These are phyloP conservation scores for Urocitellus parryii DNA, from an alignment of 2,113 vertebrate genomes.

Conservation along the genomic window DNA sequence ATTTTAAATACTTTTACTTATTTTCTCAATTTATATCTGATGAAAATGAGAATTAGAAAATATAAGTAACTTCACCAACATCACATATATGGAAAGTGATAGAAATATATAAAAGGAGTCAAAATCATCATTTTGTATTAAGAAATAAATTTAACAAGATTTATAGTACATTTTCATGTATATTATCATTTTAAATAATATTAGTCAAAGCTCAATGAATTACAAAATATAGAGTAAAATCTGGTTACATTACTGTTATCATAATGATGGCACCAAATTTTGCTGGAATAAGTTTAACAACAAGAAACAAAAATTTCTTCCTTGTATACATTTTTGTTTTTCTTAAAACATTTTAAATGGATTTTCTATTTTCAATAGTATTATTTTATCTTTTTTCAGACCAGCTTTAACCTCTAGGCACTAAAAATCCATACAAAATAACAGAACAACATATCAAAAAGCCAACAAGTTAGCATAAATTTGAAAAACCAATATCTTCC, in stretches of 20 bases:
- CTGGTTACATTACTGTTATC: not conserved
- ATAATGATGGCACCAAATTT: not conserved
- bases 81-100: not conserved
- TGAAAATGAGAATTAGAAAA: not conserved
- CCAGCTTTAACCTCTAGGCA: fast-evolving
- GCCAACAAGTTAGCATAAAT: not conserved
- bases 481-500: not conserved
- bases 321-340: not conserved
- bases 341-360: not conserved
- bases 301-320: not conserved
- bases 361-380: not conserved
- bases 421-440: not conserved
- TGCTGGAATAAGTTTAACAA: not conserved
- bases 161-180: not conserved
- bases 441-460: not conserved
- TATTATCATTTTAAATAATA: not conserved
- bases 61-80: not conserved
- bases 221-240: not conserved
- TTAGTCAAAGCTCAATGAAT: not conserved
- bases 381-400: not conserved
- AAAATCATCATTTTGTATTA: not conserved
- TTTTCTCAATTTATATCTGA: not conserved
- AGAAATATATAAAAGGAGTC: not conserved
- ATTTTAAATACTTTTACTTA: not conserved
- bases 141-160: not conserved